A percentile compares a stretch with the other conserved stretches of the same genome.
These are phyloP conservation scores for Neodon shergylaensis DNA, from an alignment of 2,113 vertebrate genomes.

Conservation along the genomic window DNA sequence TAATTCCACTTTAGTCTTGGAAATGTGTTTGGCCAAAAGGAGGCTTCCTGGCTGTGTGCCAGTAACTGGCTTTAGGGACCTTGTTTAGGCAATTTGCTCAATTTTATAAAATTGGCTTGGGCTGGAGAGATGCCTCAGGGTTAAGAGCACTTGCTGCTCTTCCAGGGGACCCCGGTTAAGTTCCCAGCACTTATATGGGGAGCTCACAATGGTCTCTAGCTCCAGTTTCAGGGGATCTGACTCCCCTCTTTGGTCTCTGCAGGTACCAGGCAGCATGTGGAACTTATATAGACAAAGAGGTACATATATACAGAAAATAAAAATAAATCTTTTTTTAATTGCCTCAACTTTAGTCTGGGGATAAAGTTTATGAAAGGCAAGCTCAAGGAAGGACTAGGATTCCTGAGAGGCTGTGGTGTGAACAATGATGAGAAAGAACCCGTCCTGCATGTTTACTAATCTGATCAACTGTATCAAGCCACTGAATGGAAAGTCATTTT, in stretches of 20 bases:
- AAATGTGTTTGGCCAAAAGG: slow-evolving; percentile 49
- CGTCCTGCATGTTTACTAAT: slow-evolving; percentile 65
- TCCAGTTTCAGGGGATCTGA: not conserved
- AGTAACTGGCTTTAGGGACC: not conserved
- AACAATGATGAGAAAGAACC: not conserved
- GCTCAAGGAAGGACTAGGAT: not conserved
- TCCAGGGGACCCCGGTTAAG: not conserved
- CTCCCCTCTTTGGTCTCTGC: not conserved
- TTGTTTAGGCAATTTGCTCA: not conserved
- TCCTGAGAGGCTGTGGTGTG: not conserved
- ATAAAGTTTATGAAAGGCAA: slow-evolving; percentile 23
- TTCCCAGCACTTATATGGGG: not conserved
- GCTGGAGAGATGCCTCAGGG: not conserved
- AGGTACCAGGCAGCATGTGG: not conserved
- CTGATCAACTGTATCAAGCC: slow-evolving; percentile 76
- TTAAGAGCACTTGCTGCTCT: not conserved
- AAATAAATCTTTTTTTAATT: not conserved
- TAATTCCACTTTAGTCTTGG: not conserved
- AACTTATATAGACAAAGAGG: not conserved
- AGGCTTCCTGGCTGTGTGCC: not conserved
- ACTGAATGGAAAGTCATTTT: slow-evolving; percentile 75
- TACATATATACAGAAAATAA: not conserved
- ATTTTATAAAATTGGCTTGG: slow-evolving; percentile 21
- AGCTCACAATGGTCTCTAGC: not conserved
- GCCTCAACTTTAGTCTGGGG: not conserved